Base-by-base conservation (phyloP, 92 coral and sea anemone genomes). In the Scolanthus callimorphus region DNA sequence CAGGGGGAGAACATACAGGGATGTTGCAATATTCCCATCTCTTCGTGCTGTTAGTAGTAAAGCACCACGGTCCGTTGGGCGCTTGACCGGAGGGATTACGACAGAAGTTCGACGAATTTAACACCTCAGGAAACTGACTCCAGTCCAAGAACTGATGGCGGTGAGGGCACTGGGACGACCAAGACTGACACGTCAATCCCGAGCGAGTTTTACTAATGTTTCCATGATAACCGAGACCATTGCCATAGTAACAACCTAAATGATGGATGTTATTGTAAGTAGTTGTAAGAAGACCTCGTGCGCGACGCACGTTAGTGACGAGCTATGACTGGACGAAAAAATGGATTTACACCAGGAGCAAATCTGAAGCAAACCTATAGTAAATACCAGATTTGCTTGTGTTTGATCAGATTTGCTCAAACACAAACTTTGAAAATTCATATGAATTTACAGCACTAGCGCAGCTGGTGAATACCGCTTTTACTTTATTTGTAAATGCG, bases 161-260 rank as follows among this genome's bases (percentile, higher is more conserved):
- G 47, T 85, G 91, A 63, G 94, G 94, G 45, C 94, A 85, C 62
- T 85, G 94, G 30, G 88, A 71, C 57, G 80, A 75, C 94, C 88
- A 85, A 3, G 94, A 70, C 41, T 85, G 92, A 59, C 94, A 85
- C 45, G 61, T 39, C 48, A 41, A 49, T 22, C 94, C 84, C 20
- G 94, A 80, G 1, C 72, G 59, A 15, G 92, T 85, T 24, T 73
- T 64, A 20, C 63, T 80, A 37, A 69, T 62, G 57, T 69, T 69
- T 22, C 91, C 92, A 25, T 22, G 49, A 78, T 80, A 85, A 29
- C 83, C 72, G 21, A 75, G 48, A 0, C 91, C 91, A 64, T 79
- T 65, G 3, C 76, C 68, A 63, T 73, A 56, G 55, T 65, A 65
- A 57, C 91, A 84, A 29, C 59, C 91, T 84, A 71, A 34, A 17